phyloP scores from a whole-genome alignment of 2,113 vertebrate genomes.

The Mus spicilegus region DNA sequence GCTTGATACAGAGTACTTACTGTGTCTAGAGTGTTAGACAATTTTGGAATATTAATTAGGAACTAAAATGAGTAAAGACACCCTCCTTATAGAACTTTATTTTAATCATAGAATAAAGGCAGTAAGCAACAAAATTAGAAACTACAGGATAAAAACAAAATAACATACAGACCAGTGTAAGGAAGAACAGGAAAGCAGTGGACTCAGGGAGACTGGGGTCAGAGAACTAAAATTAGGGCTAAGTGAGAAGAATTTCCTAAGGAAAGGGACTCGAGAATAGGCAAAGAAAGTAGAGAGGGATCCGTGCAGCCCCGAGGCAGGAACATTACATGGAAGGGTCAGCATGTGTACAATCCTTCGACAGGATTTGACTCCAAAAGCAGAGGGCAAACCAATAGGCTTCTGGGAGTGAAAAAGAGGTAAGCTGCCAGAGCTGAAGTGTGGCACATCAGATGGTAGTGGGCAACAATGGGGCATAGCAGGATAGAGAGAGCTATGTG shows the following conservation, averaged over 20 bases:
- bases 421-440: not conserved
- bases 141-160: not conserved
- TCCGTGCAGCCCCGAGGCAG: not conserved
- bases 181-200: not conserved
- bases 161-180: not conserved
- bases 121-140: conserved; percentile 12
- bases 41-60: not conserved
- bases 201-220: not conserved
- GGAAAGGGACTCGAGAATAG: not conserved
- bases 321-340: not conserved
- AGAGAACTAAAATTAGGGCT: not conserved
- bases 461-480: not conserved
- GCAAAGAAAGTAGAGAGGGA: not conserved
- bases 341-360: not conserved
- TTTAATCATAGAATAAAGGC: not conserved
- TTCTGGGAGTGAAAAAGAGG: not conserved
- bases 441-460: not conserved
- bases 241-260: not conserved
- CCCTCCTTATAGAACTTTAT: not conserved
- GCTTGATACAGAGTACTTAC: not conserved
- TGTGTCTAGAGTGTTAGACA: not conserved
- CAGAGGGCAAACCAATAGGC: not conserved
- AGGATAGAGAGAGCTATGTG: no score
- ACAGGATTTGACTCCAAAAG: not conserved
- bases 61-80: not conserved